Percentiles rank a stretch among this genome's conserved stretches.
Conservation (phyloP, 2,797 vertebrate species). For the Bucorvus abyssinicus region DNA sequence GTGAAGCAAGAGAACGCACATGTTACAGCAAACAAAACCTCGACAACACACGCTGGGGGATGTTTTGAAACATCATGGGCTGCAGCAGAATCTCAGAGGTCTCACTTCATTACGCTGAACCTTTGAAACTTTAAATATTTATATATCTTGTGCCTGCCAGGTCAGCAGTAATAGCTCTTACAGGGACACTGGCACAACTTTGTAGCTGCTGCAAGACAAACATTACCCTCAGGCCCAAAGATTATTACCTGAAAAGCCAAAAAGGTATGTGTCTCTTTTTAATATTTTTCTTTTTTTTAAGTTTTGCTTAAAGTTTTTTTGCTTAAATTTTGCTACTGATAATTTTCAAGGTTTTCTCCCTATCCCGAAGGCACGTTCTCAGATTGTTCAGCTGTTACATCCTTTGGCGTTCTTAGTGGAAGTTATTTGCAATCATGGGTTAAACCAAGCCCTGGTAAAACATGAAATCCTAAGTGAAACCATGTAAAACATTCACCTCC, state of each 20-base stretch:
- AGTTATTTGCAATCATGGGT: not conserved
- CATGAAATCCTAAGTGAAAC: not conserved
- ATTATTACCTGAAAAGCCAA: not conserved
- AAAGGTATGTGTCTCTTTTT: not conserved
- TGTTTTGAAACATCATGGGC: not conserved
- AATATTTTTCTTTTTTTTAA: too few species aligned
- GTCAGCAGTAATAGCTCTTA: not conserved
- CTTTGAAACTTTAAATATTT: conserved; percentile 63
- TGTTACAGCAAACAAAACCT: not conserved
- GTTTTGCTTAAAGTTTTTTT: too few species aligned
- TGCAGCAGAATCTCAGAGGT: not conserved
- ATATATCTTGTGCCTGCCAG: not conserved
- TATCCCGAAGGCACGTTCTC: not conserved
- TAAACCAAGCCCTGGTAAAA: not conserved
- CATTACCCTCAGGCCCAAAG: not conserved
- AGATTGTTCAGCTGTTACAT: not conserved
- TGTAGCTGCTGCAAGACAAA: not conserved
- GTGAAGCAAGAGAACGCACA: not conserved
- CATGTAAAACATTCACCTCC: not conserved
- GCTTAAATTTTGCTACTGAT: too few species aligned
- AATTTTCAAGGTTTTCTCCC: not conserved
- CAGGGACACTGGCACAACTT: not conserved
- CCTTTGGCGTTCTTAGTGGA: not conserved
- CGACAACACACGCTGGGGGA: not conserved
- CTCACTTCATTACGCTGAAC: not conserved